Conservation (phyloP, 2,797 vertebrate species). For the Channa striata region DNA sequence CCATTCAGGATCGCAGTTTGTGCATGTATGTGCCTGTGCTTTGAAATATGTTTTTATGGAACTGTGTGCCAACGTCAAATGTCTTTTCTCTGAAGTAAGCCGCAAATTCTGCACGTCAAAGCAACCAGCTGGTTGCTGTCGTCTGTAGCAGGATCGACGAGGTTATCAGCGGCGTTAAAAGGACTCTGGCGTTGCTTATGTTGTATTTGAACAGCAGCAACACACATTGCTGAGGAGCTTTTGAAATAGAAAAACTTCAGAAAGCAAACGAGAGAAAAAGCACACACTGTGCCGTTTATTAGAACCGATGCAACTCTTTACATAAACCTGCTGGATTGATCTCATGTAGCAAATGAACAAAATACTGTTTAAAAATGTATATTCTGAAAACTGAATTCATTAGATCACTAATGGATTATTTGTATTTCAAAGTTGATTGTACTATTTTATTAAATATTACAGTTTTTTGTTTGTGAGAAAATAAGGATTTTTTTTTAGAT, state of each 20-base stretch:
- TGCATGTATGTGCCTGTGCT: no score
- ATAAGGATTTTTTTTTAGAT: no score
- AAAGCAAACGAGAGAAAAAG: background rate
- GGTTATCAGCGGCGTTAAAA: background rate
- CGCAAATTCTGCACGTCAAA: background rate
- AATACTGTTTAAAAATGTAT: no score
- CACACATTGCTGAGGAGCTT: background rate
- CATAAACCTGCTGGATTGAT: background rate
- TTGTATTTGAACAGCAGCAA: background rate
- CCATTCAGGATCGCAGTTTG: no score
- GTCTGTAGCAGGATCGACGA: background rate
- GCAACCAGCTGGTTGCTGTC: background rate
- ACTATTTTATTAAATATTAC: no score
- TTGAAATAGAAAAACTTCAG: background rate
- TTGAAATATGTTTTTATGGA: no score
- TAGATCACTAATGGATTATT: no score
- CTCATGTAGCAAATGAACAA: background rate
- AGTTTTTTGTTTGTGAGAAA: no score
- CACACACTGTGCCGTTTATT: background rate
- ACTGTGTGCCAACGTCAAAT: no score
- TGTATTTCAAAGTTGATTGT: no score
- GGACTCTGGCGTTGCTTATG: background rate
- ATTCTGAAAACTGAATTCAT: no score
- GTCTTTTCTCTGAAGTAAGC: background rate
- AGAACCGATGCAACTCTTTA: background rate